phyloP scores from a whole-genome alignment of 2,797 vertebrate species.

The Pelodytes ibericus region DNA sequence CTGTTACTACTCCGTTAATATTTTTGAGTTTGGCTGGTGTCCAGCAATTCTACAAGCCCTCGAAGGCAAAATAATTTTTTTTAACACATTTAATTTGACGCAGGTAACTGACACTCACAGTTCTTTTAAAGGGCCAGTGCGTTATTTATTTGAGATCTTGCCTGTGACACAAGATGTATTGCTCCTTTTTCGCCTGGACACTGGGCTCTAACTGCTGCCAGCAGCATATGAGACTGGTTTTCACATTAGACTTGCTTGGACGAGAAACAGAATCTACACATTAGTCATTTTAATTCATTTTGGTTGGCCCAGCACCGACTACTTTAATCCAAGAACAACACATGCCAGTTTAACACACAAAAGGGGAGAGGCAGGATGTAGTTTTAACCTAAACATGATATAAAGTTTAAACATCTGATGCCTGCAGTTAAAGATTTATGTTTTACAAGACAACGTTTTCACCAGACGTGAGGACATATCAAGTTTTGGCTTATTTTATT shows the following conservation, averaged over 20 bases:
- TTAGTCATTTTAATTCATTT: constrained; percentile 72
- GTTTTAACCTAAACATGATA: constrained; percentile 63
- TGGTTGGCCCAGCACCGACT: constrained; percentile 66
- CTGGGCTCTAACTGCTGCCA: constrained; percentile 52
- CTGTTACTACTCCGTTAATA: background rate
- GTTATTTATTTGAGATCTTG: constrained; percentile 50
- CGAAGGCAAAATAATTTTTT: background rate
- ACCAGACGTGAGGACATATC: constrained; percentile 6
- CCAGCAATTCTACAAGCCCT: background rate
- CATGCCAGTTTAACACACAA: constrained; percentile 65
- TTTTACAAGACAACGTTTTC: constrained; percentile 42
- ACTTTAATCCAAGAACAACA: constrained; percentile 71
- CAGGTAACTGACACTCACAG: background rate
- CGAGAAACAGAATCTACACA: constrained; percentile 66
- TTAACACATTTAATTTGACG: background rate
- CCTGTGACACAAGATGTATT: constrained; percentile 54
- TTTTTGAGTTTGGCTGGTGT: constrained; percentile 4
- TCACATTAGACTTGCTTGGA: constrained; percentile 66
- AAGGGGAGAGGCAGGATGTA: constrained; percentile 66
- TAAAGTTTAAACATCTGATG: constrained; percentile 58
- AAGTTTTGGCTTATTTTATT: background rate
- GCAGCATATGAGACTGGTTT: constrained; percentile 59
- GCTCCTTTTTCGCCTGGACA: constrained; percentile 59
- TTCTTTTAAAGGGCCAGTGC: constrained; percentile 52
- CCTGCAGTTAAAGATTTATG: constrained; percentile 51